Base-by-base conservation (phyloP, 2,113 vertebrate species). In the Ahaetulla prasina region DNA sequence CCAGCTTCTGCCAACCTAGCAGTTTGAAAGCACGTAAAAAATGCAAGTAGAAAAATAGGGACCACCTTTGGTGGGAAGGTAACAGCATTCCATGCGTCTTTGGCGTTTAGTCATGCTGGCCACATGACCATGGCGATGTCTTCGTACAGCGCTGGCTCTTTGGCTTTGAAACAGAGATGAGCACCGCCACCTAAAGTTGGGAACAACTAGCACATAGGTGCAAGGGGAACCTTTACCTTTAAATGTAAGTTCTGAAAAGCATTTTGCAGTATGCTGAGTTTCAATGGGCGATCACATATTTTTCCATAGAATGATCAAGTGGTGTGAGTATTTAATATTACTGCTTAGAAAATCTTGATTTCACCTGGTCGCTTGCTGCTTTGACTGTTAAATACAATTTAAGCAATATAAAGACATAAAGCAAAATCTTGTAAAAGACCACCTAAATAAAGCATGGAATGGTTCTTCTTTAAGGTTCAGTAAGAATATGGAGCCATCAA, bases 371-470 rank as follows among this genome's bases (percentile, higher is more conserved):
- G 0, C 52, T 43, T 92, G 8, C 3, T 35, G 18, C 18, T 53
- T 54, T 49, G 30, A 87, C 20, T 86, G 18, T 27, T 23, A 14
- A 91, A 30, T 49, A 20, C 18, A 27, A 49, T 60, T 1, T 45
- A 87, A 47, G 57, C 10, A 47, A 60, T 87, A 86, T 35, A 27
- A 52, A 54, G 14, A 92, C 47, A 45, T n/a, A 88, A n/a, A 80
- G 54, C 14, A 88, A 55, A 49, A 54, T 49, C 23, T 50, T 14
- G 14, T 25, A 84, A 57, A n/a, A n/a, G 2, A 14, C 9, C 57
- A 4, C 22, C 1, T 43, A 4, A 95, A 95, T 92, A 12, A 87
- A 93, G 93, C 4, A 8, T 91, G 30, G 57, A 88, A 57, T 25
- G 92, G 25, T 89, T 1, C 14, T 53, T 93, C 25, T 94, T 68